A percentile compares a stretch with the other conserved stretches of the same genome.
phyloP scores from a whole-genome alignment of 2,888 invertebrate species.

The Argyresthia goedartella region DNA sequence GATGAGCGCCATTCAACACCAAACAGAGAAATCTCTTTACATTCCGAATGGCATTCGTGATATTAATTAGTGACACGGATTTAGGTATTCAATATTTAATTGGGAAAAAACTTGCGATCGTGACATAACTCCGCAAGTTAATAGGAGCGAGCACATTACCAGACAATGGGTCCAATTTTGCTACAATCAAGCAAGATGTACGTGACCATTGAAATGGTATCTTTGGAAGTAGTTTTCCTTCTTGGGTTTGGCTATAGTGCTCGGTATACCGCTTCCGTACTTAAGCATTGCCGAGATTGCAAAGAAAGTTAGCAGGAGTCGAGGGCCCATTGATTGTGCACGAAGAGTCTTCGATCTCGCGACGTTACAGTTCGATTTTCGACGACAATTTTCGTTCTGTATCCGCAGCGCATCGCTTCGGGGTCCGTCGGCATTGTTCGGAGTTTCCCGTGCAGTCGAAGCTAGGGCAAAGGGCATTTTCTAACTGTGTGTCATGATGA shows the following conservation, averaged over 20 bases:
- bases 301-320: conserved; percentile 65
- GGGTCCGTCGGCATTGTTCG: conserved; percentile 35
- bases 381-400: conserved; percentile 56
- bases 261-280: too few relatives aligned
- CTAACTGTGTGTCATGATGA: too few relatives aligned
- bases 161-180: conserved; percentile 4
- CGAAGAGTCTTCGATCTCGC: conserved; percentile 58
- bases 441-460: conserved; percentile 22
- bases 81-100: not conserved
- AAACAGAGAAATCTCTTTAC: too few relatives aligned
- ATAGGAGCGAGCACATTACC: too few relatives aligned
- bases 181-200: conserved; percentile 1
- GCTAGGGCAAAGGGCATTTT: too few relatives aligned
- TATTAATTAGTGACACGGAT: too few relatives aligned
- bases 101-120: not conserved
- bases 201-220: conserved; percentile 3
- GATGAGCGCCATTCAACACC: too few relatives aligned
- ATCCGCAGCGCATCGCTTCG: conserved; percentile 49
- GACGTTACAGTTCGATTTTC: conserved; percentile 62
- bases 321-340: conserved; percentile 61
- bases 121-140: too few relatives aligned
- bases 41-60: too few relatives aligned
- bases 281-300: conserved; percentile 40
- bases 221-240: conserved; percentile 1
- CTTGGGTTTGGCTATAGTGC: not conserved